These are phyloP conservation scores for Calliscelio sp. DNA, from an alignment of 2,888 invertebrate species.

Conservation along the genomic window DNA sequence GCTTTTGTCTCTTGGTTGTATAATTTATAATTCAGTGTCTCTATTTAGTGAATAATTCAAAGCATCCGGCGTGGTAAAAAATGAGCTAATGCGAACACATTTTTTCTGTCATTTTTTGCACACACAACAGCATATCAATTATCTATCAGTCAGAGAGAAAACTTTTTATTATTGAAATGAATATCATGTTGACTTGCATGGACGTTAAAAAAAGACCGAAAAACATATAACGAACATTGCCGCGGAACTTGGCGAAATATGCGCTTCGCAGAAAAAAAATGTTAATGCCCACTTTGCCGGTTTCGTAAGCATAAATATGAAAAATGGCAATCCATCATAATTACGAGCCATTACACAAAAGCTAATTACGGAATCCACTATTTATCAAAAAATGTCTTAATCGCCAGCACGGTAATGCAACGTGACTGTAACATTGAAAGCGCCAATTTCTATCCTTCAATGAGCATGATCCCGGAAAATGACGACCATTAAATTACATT, in stretches of 20 bases:
- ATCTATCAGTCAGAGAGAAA: constrained; percentile 15
- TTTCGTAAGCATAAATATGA: constrained; percentile 9
- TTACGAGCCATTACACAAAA: constrained; percentile 28
- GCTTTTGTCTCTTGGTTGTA: constrained; percentile 22
- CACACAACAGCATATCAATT: constrained; percentile 8
- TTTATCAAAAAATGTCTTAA: constrained; percentile 52
- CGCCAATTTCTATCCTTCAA: constrained; percentile 39
- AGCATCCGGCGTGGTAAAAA: constrained; percentile 7
- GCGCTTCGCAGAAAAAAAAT: constrained; percentile 19
- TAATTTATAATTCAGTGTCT: constrained; percentile 24
- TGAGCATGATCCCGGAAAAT: constrained; percentile 55
- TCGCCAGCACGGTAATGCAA: constrained; percentile 16
- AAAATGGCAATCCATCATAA: constrained; percentile 49
- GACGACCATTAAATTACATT: constrained; percentile 41
- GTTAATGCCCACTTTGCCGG: constrained; percentile 20
- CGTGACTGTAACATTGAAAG: too few species aligned
- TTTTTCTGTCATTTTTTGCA: constrained; percentile 3
- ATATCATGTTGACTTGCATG: constrained; percentile 21
- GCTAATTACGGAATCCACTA: constrained; percentile 36
- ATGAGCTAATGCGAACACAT: neutral
- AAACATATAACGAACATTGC: neutral
- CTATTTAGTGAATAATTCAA: constrained; percentile 22
- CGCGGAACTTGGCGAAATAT: neutral
- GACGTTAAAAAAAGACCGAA: neutral
- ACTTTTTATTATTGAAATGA: constrained; percentile 27